Evolutionary conservation across 1,140 invertebrate species (phyloP), one percentile per base, ranked within the genome.

Genomic region (Drosophila sp.): DNA sequence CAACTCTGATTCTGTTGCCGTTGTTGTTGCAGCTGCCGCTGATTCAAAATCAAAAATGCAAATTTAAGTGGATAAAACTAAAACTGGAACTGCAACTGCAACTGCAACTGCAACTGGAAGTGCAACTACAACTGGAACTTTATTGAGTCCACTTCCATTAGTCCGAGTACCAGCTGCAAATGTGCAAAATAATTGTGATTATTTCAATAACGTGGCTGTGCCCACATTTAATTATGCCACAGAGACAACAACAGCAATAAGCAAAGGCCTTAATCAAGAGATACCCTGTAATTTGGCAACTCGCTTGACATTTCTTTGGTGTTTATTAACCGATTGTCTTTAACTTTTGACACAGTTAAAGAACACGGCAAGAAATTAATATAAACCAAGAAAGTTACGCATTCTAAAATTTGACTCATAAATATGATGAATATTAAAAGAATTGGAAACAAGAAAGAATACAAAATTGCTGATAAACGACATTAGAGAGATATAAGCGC

Each of bases 151-250:
- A 29, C 46, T 27, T 50, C 46, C 25, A 50, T 50, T 50, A 41
- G 7, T 9, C 11, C 7, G 21, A 11, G 43, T 59, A 59, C 73
- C 69, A 75, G 72, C 80, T 64, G 69, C 36, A 38, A 50, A 45
- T 84, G 72, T 61, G 72, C 72, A 51, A 86, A 86, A 84, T 80
- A 75, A 87, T 78, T 81, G 66, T 81, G 81, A 86, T 86, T 87
- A 86, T 75, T 81, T 75, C 62, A 61, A 81, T 87, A 78, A 75
- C 61, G 40, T 50, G 69, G 76, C 70, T 71, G 78, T 81, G 81
- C 69, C 78, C 70, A 75, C 74, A 75, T 80, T 81, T 84, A 81
- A 84, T 84, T 87, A 81, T 87, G 70, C 53, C 65, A 53, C 61
- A 77, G 57, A 73, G 46, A 65, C 46, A 59, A 62, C 40, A 2